Evolutionary conservation across 2,888 invertebrate species (phyloP), one percentile per base, ranked within the genome.

Genomic region (Argyresthia goedartella): DNA sequence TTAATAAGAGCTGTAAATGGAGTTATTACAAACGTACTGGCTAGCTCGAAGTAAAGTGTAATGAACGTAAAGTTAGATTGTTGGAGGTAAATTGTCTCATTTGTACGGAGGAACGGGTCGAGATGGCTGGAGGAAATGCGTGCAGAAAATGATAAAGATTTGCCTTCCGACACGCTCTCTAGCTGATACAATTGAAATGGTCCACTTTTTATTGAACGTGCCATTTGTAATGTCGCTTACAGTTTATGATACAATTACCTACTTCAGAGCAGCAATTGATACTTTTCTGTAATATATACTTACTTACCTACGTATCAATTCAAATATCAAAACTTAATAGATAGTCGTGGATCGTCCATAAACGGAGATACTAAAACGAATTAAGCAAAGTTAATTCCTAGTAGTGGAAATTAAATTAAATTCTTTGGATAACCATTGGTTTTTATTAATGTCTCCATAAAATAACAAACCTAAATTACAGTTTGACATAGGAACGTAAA

Each of bases 81-180:
- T 41, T 41, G 13, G 41, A 41, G n/a, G 41, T 41, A 41, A 41
- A 41, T 13, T 11, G 13, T 41, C 41, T 41, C 13, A 41, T 41
- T 41, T 41, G 10, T 41, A 41, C n/a, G 8, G 41, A 41, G 41
- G 13, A 25, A 2, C 41, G 6, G 25, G 25, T 25, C 16, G 25
- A 14, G 48, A 4, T 55, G 45, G 33, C 41, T 46, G 14, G 53
- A 75, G 79, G 79, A 81, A 78, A 72, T 72, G 76, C 75, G 74
- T 80, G 75, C 73, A 72, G 74, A 62, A 73, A 76, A 75, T 74
- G 69, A 79, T 72, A 70, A 71, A 75, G 71, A 73, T 73, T 76
- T 71, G 69, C 72, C 67, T 71, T 72, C 65, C 65, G 64, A 63
- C 66, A 63, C 60, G 63, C 65, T 69, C 60, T 62, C 57, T 57